Conservation (phyloP, 2,113 vertebrate genomes). For the Columba janthina region DNA sequence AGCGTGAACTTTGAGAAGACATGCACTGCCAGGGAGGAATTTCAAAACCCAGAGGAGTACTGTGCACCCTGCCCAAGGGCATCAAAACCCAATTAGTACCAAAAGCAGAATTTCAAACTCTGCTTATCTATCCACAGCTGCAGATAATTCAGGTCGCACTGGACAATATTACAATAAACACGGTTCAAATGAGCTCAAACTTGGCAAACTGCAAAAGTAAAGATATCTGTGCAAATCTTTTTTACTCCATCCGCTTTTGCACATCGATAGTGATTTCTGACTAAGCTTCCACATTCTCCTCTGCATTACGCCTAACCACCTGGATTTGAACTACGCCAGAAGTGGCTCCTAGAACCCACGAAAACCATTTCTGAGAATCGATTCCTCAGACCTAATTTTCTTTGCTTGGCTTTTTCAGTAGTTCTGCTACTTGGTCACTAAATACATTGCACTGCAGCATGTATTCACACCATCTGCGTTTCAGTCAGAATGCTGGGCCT, state of each 20-base stretch:
- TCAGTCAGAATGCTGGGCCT: not conserved
- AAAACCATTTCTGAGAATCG: not conserved
- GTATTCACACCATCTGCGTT: not conserved
- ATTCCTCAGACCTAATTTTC: not conserved
- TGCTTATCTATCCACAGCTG: not conserved
- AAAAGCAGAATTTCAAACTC: not conserved
- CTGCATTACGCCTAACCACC: not conserved
- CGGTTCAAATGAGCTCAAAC: not conserved
- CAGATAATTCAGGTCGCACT: not conserved
- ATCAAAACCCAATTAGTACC: not conserved
- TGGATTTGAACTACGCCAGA: not conserved
- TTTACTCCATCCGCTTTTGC: not conserved
- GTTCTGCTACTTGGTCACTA: not conserved
- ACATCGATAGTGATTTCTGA: not conserved
- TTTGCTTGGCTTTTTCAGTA: not conserved
- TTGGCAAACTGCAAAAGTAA: not conserved
- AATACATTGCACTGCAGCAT: not conserved
- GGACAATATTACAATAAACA: not conserved
- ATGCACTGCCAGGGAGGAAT: not conserved
- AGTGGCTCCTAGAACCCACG: not conserved
- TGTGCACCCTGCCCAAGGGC: not conserved
- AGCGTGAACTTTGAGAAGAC: not conserved
- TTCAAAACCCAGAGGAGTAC: not conserved
- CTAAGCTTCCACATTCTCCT: not conserved
- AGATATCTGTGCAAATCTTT: not conserved